Evolutionary conservation across 1,140 invertebrate genomes (phyloP).

Genomic region (Drosophila hydei): DNA sequence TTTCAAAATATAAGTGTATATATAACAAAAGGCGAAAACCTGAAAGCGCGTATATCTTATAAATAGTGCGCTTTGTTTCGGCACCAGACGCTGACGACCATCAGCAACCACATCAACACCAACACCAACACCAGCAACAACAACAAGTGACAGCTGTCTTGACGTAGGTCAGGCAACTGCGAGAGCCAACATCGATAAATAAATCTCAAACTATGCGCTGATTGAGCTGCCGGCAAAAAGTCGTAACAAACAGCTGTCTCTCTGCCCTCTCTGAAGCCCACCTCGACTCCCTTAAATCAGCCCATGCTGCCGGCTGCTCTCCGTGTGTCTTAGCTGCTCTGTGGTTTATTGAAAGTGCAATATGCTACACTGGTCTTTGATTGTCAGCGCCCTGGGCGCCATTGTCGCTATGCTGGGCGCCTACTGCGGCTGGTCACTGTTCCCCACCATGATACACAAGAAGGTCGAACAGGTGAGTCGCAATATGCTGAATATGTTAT

Average conservation of each 20-base stretch:
- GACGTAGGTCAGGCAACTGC: slow-evolving; percentile 70
- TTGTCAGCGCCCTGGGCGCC: slow-evolving; percentile 72
- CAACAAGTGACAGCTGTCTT: slow-evolving; percentile 39
- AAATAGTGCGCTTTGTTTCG: slow-evolving; percentile 81
- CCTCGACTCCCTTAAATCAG: not conserved
- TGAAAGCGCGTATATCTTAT: slow-evolving; percentile 74
- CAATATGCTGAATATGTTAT: not conserved
- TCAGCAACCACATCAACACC: slow-evolving; percentile 21
- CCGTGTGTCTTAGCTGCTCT: not conserved
- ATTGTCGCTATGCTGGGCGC: slow-evolving; percentile 73
- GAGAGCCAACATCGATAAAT: slow-evolving; percentile 31
- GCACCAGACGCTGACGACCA: slow-evolving; percentile 50
- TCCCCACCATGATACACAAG: slow-evolving; percentile 83
- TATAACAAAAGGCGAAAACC: slow-evolving; percentile 55
- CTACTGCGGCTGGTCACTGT: slow-evolving; percentile 83
- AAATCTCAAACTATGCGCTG: slow-evolving; percentile 44
- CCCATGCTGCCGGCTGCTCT: slow-evolving; percentile 13
- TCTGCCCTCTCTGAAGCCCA: not conserved
- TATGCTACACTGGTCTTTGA: slow-evolving; percentile 77
- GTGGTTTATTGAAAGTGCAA: slow-evolving; percentile 34
- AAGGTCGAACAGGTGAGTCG: slow-evolving; percentile 84
- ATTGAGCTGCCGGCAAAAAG: slow-evolving; percentile 40
- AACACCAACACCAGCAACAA: slow-evolving; percentile 24
- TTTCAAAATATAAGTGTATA: slow-evolving; percentile 76
- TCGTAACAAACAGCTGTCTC: slow-evolving; percentile 6